Conservation (phyloP, 2,797 vertebrate genomes). For the Distichodus sexfasciatus region DNA sequence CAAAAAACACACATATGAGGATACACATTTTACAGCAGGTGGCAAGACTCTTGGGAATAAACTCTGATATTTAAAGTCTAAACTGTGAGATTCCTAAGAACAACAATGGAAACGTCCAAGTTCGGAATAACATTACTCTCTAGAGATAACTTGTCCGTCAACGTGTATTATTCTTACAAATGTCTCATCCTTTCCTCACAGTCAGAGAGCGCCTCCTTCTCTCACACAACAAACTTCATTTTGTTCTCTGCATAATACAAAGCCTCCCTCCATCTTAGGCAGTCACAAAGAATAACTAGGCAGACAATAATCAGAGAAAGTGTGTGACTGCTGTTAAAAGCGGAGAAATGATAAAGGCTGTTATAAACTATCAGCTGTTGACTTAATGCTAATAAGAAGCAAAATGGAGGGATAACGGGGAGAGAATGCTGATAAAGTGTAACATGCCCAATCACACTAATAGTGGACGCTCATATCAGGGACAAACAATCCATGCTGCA, state of each 20-base stretch:
- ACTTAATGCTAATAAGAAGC: too few relatives aligned
- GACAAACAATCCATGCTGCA: too few relatives aligned
- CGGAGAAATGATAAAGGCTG: too few relatives aligned
- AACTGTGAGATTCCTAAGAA: background rate
- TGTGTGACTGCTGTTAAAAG: too few relatives aligned
- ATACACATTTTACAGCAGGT: background rate
- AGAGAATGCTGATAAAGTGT: too few relatives aligned
- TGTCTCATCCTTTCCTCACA: background rate
- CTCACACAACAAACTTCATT: background rate
- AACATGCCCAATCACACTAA: too few relatives aligned
- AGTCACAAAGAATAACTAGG: conserved; percentile 1
- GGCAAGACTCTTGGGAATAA: background rate
- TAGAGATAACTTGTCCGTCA: background rate
- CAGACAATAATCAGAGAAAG: too few relatives aligned
- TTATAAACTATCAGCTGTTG: too few relatives aligned
- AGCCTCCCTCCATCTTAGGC: background rate
- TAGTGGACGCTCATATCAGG: too few relatives aligned
- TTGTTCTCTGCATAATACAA: background rate
- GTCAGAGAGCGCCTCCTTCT: too few relatives aligned
- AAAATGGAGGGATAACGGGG: too few relatives aligned
- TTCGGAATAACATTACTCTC: background rate
- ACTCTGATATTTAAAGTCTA: background rate
- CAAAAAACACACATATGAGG: background rate
- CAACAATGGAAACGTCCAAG: background rate
- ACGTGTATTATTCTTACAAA: background rate